Percentiles rank a stretch among this genome's conserved stretches.
Evolutionary conservation across 2,113 vertebrate genomes (phyloP).

Genomic region (Ictidomys tridecemlineatus): DNA sequence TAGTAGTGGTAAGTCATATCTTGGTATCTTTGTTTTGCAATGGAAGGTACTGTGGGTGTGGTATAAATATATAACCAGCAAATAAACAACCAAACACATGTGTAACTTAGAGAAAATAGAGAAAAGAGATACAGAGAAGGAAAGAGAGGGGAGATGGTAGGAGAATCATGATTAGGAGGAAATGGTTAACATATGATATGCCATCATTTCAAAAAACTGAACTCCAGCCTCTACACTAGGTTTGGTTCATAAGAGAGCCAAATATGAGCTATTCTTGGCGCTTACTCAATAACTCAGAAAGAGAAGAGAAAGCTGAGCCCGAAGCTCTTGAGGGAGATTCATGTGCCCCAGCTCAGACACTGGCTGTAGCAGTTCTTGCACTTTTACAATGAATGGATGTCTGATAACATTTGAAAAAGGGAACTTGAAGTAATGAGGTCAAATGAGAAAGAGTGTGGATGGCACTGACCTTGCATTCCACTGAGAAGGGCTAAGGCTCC

Average conservation of each 20-base stretch:
- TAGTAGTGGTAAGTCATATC: not conserved
- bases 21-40: not conserved
- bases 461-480: not conserved
- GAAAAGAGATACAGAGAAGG: not conserved
- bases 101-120: not conserved
- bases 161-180: not conserved
- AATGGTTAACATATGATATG: not conserved
- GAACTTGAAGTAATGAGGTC: not conserved
- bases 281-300: not conserved
- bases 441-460: not conserved
- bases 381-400: not conserved
- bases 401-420: slow-evolving; percentile 5
- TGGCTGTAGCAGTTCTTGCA: not conserved
- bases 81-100: not conserved
- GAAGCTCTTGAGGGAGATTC: not conserved
- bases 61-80: not conserved
- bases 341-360: not conserved
- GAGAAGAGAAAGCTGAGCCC: not conserved
- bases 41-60: not conserved
- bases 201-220: not conserved
- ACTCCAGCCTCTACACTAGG: not conserved
- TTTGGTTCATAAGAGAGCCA: not conserved
- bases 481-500: not conserved
- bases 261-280: not conserved
- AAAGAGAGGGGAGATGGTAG: not conserved